phyloP scores from a whole-genome alignment of 2,888 invertebrate species.

The Lymantria dispar region DNA sequence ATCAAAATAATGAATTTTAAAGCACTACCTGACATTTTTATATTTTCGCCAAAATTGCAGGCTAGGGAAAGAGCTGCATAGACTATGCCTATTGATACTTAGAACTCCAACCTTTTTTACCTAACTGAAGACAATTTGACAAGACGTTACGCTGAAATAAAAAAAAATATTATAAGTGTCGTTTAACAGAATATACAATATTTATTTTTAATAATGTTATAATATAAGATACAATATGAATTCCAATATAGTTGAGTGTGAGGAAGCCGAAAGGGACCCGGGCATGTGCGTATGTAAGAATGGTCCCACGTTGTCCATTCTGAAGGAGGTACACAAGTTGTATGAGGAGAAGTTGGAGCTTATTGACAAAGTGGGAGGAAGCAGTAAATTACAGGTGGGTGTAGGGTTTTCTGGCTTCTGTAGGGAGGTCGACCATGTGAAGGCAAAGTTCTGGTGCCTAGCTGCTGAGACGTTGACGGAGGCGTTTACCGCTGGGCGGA shows the following conservation, averaged over 20 bases:
- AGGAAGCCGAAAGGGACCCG: conserved; percentile 40
- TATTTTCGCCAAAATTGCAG: too few relatives aligned
- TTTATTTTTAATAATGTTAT: conserved; percentile 6
- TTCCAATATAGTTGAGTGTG: conserved; percentile 41
- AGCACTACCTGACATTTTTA: too few relatives aligned
- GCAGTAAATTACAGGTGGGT: conserved; percentile 50
- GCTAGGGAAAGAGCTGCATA: too few relatives aligned
- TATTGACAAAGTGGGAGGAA: conserved; percentile 72
- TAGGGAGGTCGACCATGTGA: too few relatives aligned
- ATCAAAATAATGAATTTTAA: too few relatives aligned
- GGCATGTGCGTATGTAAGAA: conserved; percentile 44
- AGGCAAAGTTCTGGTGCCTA: too few relatives aligned
- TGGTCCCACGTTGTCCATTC: conserved; percentile 67
- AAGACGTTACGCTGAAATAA: neutral
- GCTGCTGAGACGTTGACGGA: too few relatives aligned
- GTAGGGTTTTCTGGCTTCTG: too few relatives aligned
- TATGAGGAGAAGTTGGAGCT: conserved; percentile 84
- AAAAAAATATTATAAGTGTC: neutral
- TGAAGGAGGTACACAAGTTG: conserved; percentile 83
- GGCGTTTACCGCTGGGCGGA: too few relatives aligned
- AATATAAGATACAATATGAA: conserved; percentile 36
- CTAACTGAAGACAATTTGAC: too few relatives aligned
- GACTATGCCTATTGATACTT: too few relatives aligned
- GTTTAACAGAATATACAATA: neutral
- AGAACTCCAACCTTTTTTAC: too few relatives aligned